These are phyloP conservation scores for Tarsius wallacei DNA, from an alignment of 2,797 vertebrate species.

Conservation along the genomic window DNA sequence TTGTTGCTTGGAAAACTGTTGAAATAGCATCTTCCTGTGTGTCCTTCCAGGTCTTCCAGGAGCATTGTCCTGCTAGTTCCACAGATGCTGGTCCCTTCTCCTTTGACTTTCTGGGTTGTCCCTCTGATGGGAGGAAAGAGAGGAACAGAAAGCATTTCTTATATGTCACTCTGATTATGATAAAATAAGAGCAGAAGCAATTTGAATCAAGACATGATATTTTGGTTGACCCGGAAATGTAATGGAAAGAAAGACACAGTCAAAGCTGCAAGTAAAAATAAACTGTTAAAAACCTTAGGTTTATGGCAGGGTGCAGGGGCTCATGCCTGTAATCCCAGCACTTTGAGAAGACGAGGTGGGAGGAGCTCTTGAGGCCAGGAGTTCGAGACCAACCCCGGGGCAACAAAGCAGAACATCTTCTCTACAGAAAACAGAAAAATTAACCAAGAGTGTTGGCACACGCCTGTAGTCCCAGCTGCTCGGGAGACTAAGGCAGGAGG, in stretches of 20 bases:
- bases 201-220: constrained; percentile 12
- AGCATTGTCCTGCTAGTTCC: constrained; percentile 70
- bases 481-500: no score
- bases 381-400: no score
- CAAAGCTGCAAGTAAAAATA: accelerated
- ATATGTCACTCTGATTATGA: constrained; percentile 57
- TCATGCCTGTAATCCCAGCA: no score
- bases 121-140: constrained; percentile 66
- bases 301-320: background rate
- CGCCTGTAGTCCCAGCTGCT: no score
- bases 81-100: constrained; percentile 74
- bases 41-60: constrained; percentile 69
- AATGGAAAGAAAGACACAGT: background rate
- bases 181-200: constrained; percentile 68
- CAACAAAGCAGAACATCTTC: no score
- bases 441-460: no score
- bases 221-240: background rate
- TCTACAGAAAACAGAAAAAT: no score
- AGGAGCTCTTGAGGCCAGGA: no score
- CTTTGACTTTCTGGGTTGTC: constrained; percentile 63
- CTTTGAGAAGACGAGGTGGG: no score
- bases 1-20: constrained; percentile 83
- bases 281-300: background rate
- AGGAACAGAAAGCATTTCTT: constrained; percentile 45
- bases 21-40: constrained; percentile 71